These are phyloP conservation scores for Hydraecia micacea DNA, from an alignment of 2,888 invertebrate genomes.

Conservation along the genomic window DNA sequence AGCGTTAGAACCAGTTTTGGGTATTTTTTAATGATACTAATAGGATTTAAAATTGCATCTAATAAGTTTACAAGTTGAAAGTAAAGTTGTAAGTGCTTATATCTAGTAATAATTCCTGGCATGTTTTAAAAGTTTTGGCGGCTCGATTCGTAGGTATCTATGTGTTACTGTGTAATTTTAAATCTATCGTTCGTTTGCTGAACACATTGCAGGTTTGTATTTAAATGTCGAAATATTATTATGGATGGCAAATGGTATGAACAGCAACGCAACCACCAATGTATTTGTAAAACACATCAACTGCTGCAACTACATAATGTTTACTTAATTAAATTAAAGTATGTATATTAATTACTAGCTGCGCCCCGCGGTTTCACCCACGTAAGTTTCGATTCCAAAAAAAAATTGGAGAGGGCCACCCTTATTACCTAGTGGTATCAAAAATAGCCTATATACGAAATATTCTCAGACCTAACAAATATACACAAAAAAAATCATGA, in stretches of 20 bases:
- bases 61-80: conserved; percentile 48
- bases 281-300: neutral
- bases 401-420: too few species aligned
- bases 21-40: conserved; percentile 17
- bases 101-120: neutral
- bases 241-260: neutral
- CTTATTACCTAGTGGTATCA: too few species aligned
- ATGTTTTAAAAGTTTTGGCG: neutral
- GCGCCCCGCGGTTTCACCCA: too few species aligned
- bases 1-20: neutral
- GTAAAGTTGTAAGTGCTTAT: neutral
- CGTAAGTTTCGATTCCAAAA: too few species aligned
- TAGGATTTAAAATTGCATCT: conserved; percentile 33
- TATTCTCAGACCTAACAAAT: too few species aligned
- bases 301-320: neutral
- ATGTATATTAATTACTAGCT: too few species aligned
- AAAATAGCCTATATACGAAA: too few species aligned
- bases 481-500: too few species aligned
- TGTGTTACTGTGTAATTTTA: neutral
- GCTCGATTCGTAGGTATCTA: neutral
- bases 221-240: neutral
- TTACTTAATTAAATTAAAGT: neutral
- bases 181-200: neutral
- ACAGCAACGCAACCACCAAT: too few species aligned
- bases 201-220: neutral